These are phyloP conservation scores for Platyura marginata DNA, from an alignment of 1,140 invertebrate genomes.

Conservation along the genomic window DNA sequence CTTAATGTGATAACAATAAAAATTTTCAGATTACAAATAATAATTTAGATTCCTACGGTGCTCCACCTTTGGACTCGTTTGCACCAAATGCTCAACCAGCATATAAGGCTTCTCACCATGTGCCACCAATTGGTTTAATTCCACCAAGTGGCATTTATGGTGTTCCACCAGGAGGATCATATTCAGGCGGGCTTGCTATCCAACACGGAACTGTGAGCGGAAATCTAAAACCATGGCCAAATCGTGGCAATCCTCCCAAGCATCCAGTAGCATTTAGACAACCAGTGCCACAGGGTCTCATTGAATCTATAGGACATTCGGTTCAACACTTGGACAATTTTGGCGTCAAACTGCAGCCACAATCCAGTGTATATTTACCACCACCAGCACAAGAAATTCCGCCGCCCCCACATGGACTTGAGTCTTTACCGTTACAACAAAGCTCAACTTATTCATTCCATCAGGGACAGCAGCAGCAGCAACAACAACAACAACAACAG, in stretches of 20 bases:
- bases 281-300: slow-evolving; percentile 41
- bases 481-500: slow-evolving; percentile 7
- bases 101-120: slow-evolving; percentile 10
- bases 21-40: not conserved
- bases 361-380: slow-evolving; percentile 36
- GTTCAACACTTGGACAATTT: slow-evolving; percentile 24
- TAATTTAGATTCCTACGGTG: slow-evolving; percentile 13
- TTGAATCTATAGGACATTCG: slow-evolving; percentile 37
- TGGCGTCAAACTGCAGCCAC: slow-evolving; percentile 18
- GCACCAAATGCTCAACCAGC: too few species aligned
- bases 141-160: slow-evolving; percentile 34
- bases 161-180: slow-evolving; percentile 29
- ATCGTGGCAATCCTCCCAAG: slow-evolving; percentile 27
- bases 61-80: slow-evolving; percentile 15
- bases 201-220: slow-evolving; percentile 19
- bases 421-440: slow-evolving; percentile 14
- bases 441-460: slow-evolving; percentile 3
- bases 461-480: too few species aligned
- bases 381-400: slow-evolving; percentile 37
- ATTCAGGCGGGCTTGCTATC: slow-evolving; percentile 16
- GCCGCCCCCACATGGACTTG: slow-evolving; percentile 5
- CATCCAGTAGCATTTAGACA: slow-evolving; percentile 46
- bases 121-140: slow-evolving; percentile 25
- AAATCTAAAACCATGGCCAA: slow-evolving; percentile 10
- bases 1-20: too few species aligned